Evolutionary conservation across 2,888 invertebrate species (phyloP), one percentile per base, ranked within the genome.

Genomic region (Lagria hirta): DNA sequence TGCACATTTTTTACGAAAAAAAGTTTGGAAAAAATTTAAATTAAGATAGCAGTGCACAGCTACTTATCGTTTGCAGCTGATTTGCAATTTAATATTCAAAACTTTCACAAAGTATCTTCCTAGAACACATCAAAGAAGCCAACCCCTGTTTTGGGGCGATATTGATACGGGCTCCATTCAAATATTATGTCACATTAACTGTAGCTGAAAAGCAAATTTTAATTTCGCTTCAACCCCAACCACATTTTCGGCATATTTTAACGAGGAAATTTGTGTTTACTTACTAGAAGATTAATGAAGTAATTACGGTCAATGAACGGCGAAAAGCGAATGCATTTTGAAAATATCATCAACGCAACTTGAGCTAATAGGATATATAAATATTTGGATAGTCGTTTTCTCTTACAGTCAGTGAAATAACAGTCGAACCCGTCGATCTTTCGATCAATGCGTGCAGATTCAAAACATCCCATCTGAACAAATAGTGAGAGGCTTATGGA

Each of bases 11-110:
- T n/a, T n/a, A n/a, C n/a, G n/a, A n/a, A n/a, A n/a, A n/a, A n/a
- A n/a, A n/a, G n/a, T n/a, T n/a, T n/a, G n/a, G n/a, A n/a, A n/a
- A n/a, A n/a, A n/a, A n/a, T 55, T 56, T 46, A 56, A 53, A 55
- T 52, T 47, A 46, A 48, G 49, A 50, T 43, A 52, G 52, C 46
- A 35, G 43, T 43, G 38, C 51, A n/a, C n/a, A 52, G 53, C 58
- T 57, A 55, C 57, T 61, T 61, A 58, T 51, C 55, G 54, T 60
- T 47, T 47, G 47, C 47, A 51, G 49, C 54, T 55, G 57, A 61
- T 62, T 62, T 61, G 60, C 61, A 62, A 61, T 62, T 61, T 61
- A 61, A 62, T 62, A 62, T 61, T 48, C 49, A 47, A 57, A 60
- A 62, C 52, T 61, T 61, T 60, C 57, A 51, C 54, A 41, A 47